Base-by-base conservation (phyloP, 2,888 invertebrate species). In the Drosophila conformis region DNA sequence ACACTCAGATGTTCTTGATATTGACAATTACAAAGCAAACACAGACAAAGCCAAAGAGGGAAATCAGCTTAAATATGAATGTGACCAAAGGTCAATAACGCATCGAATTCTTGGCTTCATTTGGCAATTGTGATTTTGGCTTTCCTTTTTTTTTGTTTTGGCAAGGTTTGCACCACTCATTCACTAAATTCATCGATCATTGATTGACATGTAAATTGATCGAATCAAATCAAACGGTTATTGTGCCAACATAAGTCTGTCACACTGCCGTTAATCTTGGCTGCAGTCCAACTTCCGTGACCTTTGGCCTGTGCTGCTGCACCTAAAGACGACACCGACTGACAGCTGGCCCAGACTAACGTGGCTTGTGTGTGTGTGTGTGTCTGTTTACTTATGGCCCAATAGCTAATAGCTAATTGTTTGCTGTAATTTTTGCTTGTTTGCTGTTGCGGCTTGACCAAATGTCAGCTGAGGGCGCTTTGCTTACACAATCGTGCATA, bases 251-350 rank as follows among this genome's bases (percentile, higher is more conserved):
- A 70, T 54, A 62, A 70, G 68, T 49, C 65, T 51, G 67, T 64
- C 86, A 61, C 61, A 49, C 29, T 52, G 69, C 73, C 60, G 87
- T 76, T 84, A 73, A 76, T 87, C 73, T 89, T 57, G 62, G 38
- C 35, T 51, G 70, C 48, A 63, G 60, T 75, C 64, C 72, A 75
- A 76, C 82, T 83, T 86, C 87, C 87, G 82, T 77, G 82, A 90
- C 90, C 90, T 86, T 89, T 86, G 48, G 51, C 2, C 42, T 49
- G 57, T 49, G 69, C 72, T 48, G 62, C 46, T n/a, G 18, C 27
- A 31, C 6, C 52, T 42, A 31, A 60, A n/a, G 40, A 38, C 29
- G 36, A 25, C 35, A 48, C 58, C 18, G 48, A 31, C 29, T 29
- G 60, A 48, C 63, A 60, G 35, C 18, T 48, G 60, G 15, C 60